Evolutionary conservation across 1,140 invertebrate species (phyloP), one percentile per base, ranked within the genome.

Genomic region (Orchestia grillus): DNA sequence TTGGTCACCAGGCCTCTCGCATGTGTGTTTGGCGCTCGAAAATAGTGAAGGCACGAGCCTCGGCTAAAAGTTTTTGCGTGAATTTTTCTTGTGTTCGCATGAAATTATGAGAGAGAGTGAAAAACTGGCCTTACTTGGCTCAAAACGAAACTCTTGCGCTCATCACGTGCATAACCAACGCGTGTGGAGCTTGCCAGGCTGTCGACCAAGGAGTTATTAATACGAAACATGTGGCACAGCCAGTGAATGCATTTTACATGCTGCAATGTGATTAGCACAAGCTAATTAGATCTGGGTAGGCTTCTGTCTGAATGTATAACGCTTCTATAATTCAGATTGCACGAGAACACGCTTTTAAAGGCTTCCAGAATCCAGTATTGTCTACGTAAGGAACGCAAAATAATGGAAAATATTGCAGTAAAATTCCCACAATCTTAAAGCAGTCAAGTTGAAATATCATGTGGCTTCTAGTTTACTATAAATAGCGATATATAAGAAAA

Each of bases 1-100:
- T 94, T 94, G 92, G 92, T 94, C 92, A 94, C 92, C 92, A 94
- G 44, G 41, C 92, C 44, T 42, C 43, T 45, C 43, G 43, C 40
- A 45, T 44, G 43, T 44, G 43, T 44, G 43, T 94, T 94, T 44
- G 92, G 92, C 92, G 6, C 92, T 94, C 92, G 92, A 94, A 94
- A 94, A 94, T 94, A 40, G 92, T 94, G 92, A 94, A 94, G 92
- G 92, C 92, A 44, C 44, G 88, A 91, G 41, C 43, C 92, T 45
- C 43, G 44, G 44, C 92, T 94, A 42, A 44, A 94, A 47, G 40
- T 94, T 94, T 94, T 94, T 90, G 15, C n/a, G 43, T 90, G 15
- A 42, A 90, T 90, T 42, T 90, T 90, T 90, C 88, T 42, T 44
- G 43, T 42, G 88, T 90, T 90, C 88, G 62, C 88, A 90, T 90